Percentiles rank a stretch among this genome's conserved stretches.
Conservation (phyloP, 2,113 vertebrate genomes). For the Myrmecophaga tridactyla region DNA sequence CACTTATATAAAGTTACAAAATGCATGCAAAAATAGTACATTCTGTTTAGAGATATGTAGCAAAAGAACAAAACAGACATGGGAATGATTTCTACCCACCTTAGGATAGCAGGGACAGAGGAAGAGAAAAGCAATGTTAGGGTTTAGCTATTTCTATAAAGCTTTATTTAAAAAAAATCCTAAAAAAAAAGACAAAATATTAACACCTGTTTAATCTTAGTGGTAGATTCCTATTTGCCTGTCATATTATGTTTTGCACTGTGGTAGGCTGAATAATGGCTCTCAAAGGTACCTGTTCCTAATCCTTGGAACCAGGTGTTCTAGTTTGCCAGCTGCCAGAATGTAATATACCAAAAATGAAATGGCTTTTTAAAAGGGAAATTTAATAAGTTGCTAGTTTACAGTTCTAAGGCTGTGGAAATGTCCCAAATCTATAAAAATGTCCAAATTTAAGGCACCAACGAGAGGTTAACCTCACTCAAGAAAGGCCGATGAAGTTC, state of each 20-base stretch:
- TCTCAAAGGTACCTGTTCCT: neutral
- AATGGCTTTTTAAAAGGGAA: too few species aligned
- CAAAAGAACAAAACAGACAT: neutral
- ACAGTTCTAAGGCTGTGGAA: too few species aligned
- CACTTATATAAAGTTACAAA: neutral
- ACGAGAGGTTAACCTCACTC: too few species aligned
- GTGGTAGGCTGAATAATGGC: too few species aligned
- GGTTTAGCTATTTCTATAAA: neutral
- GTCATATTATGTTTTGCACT: neutral
- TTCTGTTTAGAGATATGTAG: neutral
- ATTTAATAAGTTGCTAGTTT: too few species aligned
- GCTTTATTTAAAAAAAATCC: neutral
- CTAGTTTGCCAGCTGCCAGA: too few species aligned
- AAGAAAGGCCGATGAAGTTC: too few species aligned
- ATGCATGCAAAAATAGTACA: neutral
- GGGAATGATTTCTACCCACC: neutral
- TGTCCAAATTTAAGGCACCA: too few species aligned
- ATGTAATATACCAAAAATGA: too few species aligned
- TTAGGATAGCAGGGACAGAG: neutral
- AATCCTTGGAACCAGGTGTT: neutral
- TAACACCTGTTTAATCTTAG: neutral
- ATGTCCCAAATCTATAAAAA: too few species aligned
- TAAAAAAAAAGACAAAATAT: neutral
- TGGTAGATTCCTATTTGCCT: neutral
- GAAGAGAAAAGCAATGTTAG: neutral